Evolutionary conservation across 2,888 invertebrate genomes (phyloP).

Genomic region (Chrysopilus asiliformis): DNA sequence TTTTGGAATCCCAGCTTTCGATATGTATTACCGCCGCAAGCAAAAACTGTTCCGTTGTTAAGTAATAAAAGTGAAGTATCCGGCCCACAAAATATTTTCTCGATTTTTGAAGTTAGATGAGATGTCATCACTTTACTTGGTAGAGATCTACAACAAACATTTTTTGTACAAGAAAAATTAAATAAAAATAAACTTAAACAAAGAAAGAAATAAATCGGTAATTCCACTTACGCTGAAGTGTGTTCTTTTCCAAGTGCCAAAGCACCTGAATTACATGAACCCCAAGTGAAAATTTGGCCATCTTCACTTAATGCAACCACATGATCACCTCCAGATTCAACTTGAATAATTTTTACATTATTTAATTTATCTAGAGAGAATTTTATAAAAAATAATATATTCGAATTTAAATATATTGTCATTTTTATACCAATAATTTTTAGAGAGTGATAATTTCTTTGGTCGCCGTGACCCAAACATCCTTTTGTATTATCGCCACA

Average conservation of each 20-base stretch:
- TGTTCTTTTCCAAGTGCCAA: slow-evolving; percentile 38
- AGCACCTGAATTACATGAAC: slow-evolving; percentile 42
- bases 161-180: too few relatives aligned
- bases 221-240: slow-evolving; percentile 25
- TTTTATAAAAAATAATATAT: slow-evolving; percentile 1
- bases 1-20: slow-evolving; percentile 50
- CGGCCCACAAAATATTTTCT: slow-evolving; percentile 44
- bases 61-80: slow-evolving; percentile 49
- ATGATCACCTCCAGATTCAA: slow-evolving; percentile 49
- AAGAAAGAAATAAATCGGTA: too few relatives aligned
- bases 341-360: slow-evolving; percentile 45
- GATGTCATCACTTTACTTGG: too few relatives aligned
- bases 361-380: slow-evolving; percentile 25
- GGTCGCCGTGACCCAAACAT: slow-evolving; percentile 51
- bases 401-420: slow-evolving; percentile 11
- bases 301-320: slow-evolving; percentile 47
- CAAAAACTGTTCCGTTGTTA: slow-evolving; percentile 44
- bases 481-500: slow-evolving; percentile 51
- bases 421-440: slow-evolving; percentile 43
- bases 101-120: too few relatives aligned
- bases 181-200: slow-evolving; percentile 12
- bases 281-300: slow-evolving; percentile 54
- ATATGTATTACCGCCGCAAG: slow-evolving; percentile 48
- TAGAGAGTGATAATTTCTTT: slow-evolving; percentile 41
- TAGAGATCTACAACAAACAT: too few relatives aligned